Evolutionary conservation across 2,113 vertebrate genomes (phyloP), one percentile per base, ranked within the genome.

Genomic region (Lagopus muta): DNA sequence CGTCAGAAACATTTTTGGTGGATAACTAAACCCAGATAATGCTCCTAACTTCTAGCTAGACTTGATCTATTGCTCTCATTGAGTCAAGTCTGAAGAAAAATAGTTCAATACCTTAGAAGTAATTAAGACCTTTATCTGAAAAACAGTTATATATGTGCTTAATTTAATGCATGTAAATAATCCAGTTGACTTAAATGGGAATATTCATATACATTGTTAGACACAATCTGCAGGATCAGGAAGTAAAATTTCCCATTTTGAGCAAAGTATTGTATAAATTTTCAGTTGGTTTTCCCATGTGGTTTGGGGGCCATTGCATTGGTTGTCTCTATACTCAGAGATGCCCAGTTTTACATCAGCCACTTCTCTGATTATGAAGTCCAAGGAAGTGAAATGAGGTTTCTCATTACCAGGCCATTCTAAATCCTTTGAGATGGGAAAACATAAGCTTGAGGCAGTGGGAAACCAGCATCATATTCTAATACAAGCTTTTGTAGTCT

Each of bases 101-200:
- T 94, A 82, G 95, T 94, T 93, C 94, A 92, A 92, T 89, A 77
- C 60, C 87, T 92, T 82, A 80, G 85, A 96, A 96, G 94, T 94
- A 96, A 94, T 96, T 95, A 96, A 96, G 94, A 96, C 89, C 82
- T 95, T 96, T 96, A 92, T 96, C 94, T 93, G 96, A 92, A 89
- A 92, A 93, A 55, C 89, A 77, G 89, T 96, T 96, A 89, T 89
- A 82, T 91, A 93, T 91, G 92, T 92, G 85, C 79, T 96, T 94
- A 95, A 93, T 96, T 95, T 95, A 91, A 92, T 88, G 64, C 90
- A 92, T 94, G 91, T 93, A 91, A 95, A 96, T 95, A 93, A 91
- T 82, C 89, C 79, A 77, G 66, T 80, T 94, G 82, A 91, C 43
- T 96, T 88, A 85, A 86, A 87, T 43, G 66, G 45, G 82, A 94